phyloP scores from a whole-genome alignment of 2,888 invertebrate genomes.

The Agonopterix alstromeriana region DNA sequence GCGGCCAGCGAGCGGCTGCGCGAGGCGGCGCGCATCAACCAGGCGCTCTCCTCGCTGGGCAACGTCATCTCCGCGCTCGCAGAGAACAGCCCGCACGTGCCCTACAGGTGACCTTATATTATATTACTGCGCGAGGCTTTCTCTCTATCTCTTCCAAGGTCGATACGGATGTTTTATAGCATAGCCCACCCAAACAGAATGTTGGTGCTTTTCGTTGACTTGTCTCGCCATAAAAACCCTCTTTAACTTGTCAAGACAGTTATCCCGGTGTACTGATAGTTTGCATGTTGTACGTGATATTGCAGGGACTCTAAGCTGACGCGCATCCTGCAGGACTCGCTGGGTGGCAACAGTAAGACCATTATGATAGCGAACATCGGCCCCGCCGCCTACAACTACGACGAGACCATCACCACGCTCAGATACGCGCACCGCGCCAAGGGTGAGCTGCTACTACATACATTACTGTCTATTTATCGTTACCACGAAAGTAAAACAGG shows the following conservation, averaged over 20 bases:
- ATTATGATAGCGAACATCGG: conserved; percentile 99
- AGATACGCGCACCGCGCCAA: conserved; percentile 98
- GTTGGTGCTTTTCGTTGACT: no score
- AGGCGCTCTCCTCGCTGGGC: conserved; percentile 97
- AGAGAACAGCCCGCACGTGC: conserved; percentile 96
- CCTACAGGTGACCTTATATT: conserved; percentile 78
- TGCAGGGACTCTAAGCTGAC: conserved; percentile 96
- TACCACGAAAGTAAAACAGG: no score
- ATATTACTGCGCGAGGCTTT: conserved; percentile 86
- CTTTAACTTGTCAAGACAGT: no score
- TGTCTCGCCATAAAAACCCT: no score
- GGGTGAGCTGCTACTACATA: conserved; percentile 33
- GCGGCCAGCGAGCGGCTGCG: conserved; percentile 95
- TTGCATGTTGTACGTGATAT: not conserved
- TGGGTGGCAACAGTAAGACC: conserved; percentile 99
- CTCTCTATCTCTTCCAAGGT: no score
- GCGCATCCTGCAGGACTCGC: conserved; percentile 95
- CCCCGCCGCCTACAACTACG: conserved; percentile 98
- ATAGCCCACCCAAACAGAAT: not conserved
- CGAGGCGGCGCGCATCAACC: conserved; percentile 98
- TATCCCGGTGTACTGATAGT: not conserved
- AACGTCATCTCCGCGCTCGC: conserved; percentile 99
- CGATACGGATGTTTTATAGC: no score
- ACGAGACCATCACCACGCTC: conserved; percentile 97
- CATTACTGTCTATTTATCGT: no score